A percentile compares a stretch with the other conserved stretches of the same genome.
Evolutionary conservation across 2,888 invertebrate genomes (phyloP).

Genomic region (Muschampia staudingeri): DNA sequence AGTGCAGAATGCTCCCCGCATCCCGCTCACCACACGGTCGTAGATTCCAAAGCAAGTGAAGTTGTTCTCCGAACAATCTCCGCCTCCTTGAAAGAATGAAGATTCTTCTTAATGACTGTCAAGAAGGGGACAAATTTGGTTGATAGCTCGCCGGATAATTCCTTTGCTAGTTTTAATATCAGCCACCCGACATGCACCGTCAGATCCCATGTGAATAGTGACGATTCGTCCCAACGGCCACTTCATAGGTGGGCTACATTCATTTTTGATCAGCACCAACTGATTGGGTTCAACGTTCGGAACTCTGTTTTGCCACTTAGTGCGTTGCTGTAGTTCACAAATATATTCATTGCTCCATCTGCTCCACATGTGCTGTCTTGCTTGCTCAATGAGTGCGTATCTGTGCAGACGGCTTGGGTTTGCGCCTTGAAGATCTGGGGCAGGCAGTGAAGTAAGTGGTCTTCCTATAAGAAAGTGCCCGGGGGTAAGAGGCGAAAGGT

Average conservation of each 20-base stretch:
- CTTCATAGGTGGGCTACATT: constrained; percentile 34
- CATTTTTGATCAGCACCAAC: constrained; percentile 41
- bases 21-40: background rate
- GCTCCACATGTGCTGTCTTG: constrained; percentile 15
- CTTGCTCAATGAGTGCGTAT: constrained; percentile 28
- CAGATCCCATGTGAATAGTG: constrained; percentile 19
- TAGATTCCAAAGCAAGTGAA: background rate
- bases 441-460: background rate
- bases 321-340: constrained; percentile 39
- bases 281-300: constrained; percentile 29
- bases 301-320: constrained; percentile 28
- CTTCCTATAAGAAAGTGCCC: constrained; percentile 2
- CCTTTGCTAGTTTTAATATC: constrained; percentile 42
- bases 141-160: constrained; percentile 32
- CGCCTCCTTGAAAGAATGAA: constrained; percentile 13
- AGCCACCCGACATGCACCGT: constrained; percentile 38
- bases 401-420: constrained; percentile 31
- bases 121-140: constrained; percentile 34
- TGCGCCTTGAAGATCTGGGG: constrained; percentile 3
- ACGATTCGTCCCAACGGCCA: constrained; percentile 43
- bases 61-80: constrained; percentile 35
- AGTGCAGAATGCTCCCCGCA: background rate
- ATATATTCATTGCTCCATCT: constrained; percentile 42
- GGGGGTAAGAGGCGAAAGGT: background rate
- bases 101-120: constrained; percentile 20